Evolutionary conservation across 1,140 invertebrate genomes (phyloP), one percentile per base, ranked within the genome.

Genomic region (Polyergus mexicanus): DNA sequence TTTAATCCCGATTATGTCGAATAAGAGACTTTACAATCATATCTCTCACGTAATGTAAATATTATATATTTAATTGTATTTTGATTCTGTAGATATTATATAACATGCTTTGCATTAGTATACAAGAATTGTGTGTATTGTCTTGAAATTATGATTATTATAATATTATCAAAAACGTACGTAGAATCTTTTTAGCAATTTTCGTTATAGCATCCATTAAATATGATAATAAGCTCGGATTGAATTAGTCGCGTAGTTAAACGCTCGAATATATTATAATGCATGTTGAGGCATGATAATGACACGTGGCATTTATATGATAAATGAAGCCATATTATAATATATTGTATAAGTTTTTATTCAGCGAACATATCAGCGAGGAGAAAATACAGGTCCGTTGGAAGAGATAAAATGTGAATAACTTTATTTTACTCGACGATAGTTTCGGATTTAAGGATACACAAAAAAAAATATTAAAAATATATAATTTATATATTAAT

Each of bases 191-290:
- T 38, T 51, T 19, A 51, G 0, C 13, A 77, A 10, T 77, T 65
- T 13, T 35, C 11, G 16, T 3, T 8, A 10, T 10, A 25, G 25
- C 28, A 25, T 60, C 58, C 11, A 32, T 62, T n/a, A n/a, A n/a
- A 47, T 2, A 35, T 3, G 19, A 28, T 6, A 11, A 77, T 63
- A 77, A 77, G 3, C n/a, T 65, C 19, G 10, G 5, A 65, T 77
- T 32, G 60, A n/a, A 78, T 65, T 78, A 22, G 11, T 78, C 1
- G 47, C 19, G 16, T 22, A 51, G 13, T 51, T 66, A 66, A 77
- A 63, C 0, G 58, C 1, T 76, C 16, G 6, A 63, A 65, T 47
- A 65, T 10, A 41, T 44, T 76, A 44, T 76, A 38, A 44, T 35
- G 47, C 16, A 60, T 41, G 41, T 60, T 41, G 44, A 16, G 3